These are phyloP conservation scores for Netelia fuscicornis DNA, from an alignment of 2,888 invertebrate genomes.

Conservation along the genomic window DNA sequence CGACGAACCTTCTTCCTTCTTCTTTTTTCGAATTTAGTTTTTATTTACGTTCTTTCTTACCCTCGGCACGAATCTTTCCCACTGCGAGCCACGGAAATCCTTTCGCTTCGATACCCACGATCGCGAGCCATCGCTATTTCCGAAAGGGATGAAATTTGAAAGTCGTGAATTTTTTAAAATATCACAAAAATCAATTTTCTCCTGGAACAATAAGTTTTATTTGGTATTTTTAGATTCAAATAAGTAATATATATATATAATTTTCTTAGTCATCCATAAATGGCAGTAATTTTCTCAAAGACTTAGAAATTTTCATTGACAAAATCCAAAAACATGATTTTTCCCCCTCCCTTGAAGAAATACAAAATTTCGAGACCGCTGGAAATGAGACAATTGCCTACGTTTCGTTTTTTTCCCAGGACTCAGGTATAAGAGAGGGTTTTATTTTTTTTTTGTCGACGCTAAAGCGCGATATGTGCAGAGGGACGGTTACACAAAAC, in stretches of 20 bases:
- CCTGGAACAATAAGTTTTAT: too few species aligned
- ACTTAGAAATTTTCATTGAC: constrained; percentile 49
- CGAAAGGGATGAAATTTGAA: not conserved
- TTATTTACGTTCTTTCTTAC: constrained; percentile 25
- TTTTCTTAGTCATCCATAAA: too few species aligned
- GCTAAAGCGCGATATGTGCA: constrained; percentile 55
- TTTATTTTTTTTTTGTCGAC: constrained; percentile 58
- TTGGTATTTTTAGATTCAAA: too few species aligned
- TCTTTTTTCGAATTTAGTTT: constrained; percentile 31
- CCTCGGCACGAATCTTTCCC: constrained; percentile 16
- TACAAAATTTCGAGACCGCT: not conserved
- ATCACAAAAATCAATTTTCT: too few species aligned
- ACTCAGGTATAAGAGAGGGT: constrained; percentile 72
- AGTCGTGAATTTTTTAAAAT: too few species aligned
- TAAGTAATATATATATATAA: too few species aligned
- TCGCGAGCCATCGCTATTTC: constrained; percentile 23
- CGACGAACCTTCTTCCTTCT: constrained; percentile 36
- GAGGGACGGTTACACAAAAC: constrained; percentile 51
- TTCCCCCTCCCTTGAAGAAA: not conserved
- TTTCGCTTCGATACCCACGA: constrained; percentile 59
- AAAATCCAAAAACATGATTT: constrained; percentile 10
- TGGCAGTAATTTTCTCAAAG: not conserved
- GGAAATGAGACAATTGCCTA: constrained; percentile 50
- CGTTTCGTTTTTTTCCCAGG: constrained; percentile 74
- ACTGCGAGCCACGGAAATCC: constrained; percentile 58